Base-by-base conservation (phyloP, 2,113 vertebrate species). In the Fregetta grallaria region DNA sequence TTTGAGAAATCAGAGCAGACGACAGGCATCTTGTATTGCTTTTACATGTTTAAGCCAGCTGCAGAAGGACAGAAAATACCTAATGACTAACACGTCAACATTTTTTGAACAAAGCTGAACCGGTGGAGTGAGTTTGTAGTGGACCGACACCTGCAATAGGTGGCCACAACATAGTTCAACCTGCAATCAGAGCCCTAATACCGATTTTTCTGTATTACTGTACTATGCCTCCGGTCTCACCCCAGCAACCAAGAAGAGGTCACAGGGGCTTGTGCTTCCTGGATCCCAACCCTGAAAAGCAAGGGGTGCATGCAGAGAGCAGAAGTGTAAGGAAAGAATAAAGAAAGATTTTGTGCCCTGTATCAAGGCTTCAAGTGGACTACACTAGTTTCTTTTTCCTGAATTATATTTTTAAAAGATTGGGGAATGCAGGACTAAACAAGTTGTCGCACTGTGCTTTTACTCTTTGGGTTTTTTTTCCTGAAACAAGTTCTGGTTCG, bases 261-360 rank as follows among this genome's bases (percentile, higher is more conserved):
- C 17, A 10, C 0, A 0, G 23, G 49, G 78, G n/a, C 25, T 72
- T 27, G 20, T 6, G 10, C 34, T 34, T 16, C 71, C 77, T 3
- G 7, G 2, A 18, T 3, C 34, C 26, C 9, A 0, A 8, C 30
- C 26, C 55, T 10, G 23, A 58, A 47, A 38, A 13, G 19, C 15
- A 16, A 53, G 8, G 10, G 1, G 1, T 45, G 7, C 3, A 0
- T 2, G 11, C 22, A n/a, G 9, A 45, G 21, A 50, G 20, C 3
- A 55, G 5, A 55, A 55, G 3, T 13, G 3, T 14, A 29, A 77
- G 5, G 25, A 9, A n/a, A 52, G 7, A 42, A 52, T 9, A 71
- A 50, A 44, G 11, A 14, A 11, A 76, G 18, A 6, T 6, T 75
- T 78, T 19, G 63, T 7, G 8, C 11, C 74, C 34, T 13, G 10